A percentile compares a stretch with the other conserved stretches of the same genome.
phyloP scores from a whole-genome alignment of 2,888 invertebrate genomes.

The Metellina segmentata region DNA sequence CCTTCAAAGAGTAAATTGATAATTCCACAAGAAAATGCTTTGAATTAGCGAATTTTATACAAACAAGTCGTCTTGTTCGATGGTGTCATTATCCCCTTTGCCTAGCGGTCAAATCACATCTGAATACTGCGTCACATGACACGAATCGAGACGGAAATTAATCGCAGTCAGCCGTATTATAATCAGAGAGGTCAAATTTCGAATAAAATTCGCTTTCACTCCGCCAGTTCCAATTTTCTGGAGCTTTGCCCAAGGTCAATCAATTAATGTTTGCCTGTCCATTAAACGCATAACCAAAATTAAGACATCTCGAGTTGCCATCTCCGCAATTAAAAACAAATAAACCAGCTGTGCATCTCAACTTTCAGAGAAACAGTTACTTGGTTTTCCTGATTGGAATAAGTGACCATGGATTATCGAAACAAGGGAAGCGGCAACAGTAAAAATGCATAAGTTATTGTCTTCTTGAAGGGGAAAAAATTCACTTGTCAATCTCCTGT shows the following conservation, averaged over 20 bases:
- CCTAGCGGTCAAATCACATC: no score
- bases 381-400: background rate
- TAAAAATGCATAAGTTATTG: no score
- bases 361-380: background rate
- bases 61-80: no score
- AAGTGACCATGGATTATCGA: no score
- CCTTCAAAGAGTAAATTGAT: no score
- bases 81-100: no score
- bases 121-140: background rate
- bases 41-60: no score
- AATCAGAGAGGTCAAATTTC: background rate
- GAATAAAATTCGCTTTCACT: background rate
- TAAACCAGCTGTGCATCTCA: background rate
- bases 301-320: background rate
- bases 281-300: background rate
- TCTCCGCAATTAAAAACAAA: background rate
- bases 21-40: no score
- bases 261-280: background rate
- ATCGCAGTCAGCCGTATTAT: background rate
- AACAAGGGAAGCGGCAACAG: no score
- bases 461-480: no score
- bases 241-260: constrained; percentile 22
- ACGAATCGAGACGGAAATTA: background rate
- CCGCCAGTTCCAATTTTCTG: background rate
- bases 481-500: no score